Evolutionary conservation across 2,113 vertebrate genomes (phyloP).

Genomic region (Anguilla japonica): DNA sequence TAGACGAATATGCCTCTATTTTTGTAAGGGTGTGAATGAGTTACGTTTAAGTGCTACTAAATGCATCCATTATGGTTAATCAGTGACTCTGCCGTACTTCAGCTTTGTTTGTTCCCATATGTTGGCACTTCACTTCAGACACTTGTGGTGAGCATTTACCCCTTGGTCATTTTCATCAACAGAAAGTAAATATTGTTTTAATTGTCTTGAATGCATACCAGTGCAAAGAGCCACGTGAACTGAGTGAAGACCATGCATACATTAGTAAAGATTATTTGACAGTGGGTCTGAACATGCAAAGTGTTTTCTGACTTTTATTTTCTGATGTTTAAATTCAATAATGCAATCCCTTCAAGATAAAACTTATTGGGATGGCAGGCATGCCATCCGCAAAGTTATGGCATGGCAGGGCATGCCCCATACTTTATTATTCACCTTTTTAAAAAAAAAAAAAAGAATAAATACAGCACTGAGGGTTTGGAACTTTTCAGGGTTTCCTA

Average conservation of each 20-base stretch:
- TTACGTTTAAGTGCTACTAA: neutral
- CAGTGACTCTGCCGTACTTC: conserved; percentile 3
- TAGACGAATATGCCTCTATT: neutral
- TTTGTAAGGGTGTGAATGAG: neutral
- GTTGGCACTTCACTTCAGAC: conserved; percentile 2
- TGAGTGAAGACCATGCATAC: neutral
- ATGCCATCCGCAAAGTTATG: no score
- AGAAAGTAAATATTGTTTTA: neutral
- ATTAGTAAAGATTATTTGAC: neutral
- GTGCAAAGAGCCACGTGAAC: neutral
- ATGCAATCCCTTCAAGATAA: neutral
- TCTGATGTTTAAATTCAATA: neutral
- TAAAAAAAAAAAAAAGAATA: no score
- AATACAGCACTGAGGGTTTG: no score
- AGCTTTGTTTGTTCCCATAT: neutral
- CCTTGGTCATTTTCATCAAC: neutral
- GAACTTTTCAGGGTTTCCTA: no score
- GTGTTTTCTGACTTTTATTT: neutral
- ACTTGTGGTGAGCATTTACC: neutral
- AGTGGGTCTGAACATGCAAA: neutral
- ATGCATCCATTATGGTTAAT: conserved; percentile 20
- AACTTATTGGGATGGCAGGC: no score
- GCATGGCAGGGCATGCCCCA: no score
- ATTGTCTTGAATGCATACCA: neutral
- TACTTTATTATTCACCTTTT: no score